Evolutionary conservation across 2,113 vertebrate species (phyloP).

Genomic region (Acrocephalus arundinaceus): DNA sequence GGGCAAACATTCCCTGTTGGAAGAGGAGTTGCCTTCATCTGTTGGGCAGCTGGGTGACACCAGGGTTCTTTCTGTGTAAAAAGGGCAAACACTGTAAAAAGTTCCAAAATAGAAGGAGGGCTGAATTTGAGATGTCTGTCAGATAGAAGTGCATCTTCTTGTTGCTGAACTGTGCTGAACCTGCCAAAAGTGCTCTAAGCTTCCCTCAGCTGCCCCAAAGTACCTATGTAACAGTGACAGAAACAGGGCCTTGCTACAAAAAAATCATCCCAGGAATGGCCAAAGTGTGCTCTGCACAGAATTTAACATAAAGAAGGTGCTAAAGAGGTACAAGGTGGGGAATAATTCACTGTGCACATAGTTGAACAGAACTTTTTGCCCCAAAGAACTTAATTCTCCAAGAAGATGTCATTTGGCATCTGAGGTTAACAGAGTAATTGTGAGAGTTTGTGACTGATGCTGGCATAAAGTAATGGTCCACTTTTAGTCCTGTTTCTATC

Average conservation of each 20-base stretch:
- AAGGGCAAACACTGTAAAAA: not conserved
- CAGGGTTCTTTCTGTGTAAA: not conserved
- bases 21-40: not conserved
- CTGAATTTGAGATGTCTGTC: not conserved
- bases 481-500: not conserved
- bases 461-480: not conserved
- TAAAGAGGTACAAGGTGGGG: not conserved
- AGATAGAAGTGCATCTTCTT: not conserved
- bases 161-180: not conserved
- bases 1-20: not conserved
- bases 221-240: not conserved
- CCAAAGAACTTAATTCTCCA: not conserved
- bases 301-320: not conserved
- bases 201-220: not conserved
- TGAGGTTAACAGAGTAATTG: not conserved
- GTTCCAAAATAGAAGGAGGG: not conserved
- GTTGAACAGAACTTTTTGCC: not conserved
- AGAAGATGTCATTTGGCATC: not conserved
- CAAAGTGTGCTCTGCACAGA: not conserved
- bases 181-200: not conserved
- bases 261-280: not conserved
- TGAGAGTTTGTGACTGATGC: not conserved
- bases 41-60: not conserved
- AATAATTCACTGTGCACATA: not conserved
- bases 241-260: not conserved